phyloP scores from a whole-genome alignment of 2,797 vertebrate genomes.

The Sciurus carolinensis region DNA sequence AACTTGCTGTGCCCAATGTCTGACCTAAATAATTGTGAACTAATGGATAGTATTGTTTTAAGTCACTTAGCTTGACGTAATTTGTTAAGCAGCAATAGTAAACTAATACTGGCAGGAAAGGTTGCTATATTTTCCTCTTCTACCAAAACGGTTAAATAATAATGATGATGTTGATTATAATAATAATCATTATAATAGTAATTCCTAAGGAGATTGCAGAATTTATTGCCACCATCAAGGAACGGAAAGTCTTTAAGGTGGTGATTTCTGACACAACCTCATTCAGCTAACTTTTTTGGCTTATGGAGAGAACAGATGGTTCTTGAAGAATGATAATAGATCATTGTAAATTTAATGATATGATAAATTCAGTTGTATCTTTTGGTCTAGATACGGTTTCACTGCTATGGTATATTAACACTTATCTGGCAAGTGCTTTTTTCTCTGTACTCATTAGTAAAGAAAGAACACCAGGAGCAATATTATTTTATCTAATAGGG shows the following conservation, averaged over 20 bases:
- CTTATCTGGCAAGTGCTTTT: not conserved
- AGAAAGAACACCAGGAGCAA: not conserved
- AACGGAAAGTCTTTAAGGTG: not conserved
- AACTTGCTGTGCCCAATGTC: not conserved
- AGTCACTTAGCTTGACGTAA: not conserved
- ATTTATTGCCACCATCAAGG: not conserved
- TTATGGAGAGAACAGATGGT: not conserved
- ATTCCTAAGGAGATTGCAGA: not conserved
- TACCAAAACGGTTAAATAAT: not conserved
- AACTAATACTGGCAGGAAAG: not conserved
- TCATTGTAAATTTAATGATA: conserved; percentile 37
- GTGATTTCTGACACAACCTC: not conserved
- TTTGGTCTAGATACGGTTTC: conserved; percentile 1
- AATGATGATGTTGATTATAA: not conserved
- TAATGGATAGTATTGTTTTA: not conserved
- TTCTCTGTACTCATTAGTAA: not conserved
- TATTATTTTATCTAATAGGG: not conserved
- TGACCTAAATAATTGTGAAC: not conserved
- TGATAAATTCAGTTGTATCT: not conserved
- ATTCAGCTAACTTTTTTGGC: not conserved
- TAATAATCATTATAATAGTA: no score
- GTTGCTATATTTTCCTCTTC: not conserved
- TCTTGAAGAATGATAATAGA: conserved; percentile 2
- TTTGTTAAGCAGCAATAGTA: not conserved
- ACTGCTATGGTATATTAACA: conserved; percentile 3